A percentile compares a stretch with the other conserved stretches of the same genome.
Evolutionary conservation across 2,113 vertebrate species (phyloP).

Genomic region (Heterocephalus glaber): DNA sequence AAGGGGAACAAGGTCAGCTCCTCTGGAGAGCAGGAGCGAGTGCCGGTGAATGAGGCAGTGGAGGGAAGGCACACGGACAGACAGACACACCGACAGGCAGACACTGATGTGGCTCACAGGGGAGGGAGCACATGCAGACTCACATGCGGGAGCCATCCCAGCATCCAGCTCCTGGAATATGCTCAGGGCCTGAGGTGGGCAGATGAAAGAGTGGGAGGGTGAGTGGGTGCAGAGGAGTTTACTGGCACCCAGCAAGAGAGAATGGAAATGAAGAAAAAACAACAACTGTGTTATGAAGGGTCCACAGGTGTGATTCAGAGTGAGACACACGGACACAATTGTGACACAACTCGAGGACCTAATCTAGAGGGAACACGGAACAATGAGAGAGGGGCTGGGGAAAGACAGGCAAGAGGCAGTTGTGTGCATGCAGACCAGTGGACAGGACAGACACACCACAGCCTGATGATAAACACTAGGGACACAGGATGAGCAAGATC

Average conservation of each 20-base stretch:
- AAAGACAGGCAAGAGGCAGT: not conserved
- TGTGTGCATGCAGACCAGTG: no score
- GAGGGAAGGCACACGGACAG: not conserved
- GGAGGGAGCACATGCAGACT: not conserved
- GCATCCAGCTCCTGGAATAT: not conserved
- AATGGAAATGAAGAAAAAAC: not conserved
- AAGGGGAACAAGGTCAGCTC: not conserved
- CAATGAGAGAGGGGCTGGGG: not conserved
- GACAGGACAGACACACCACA: not conserved
- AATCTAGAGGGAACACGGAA: not conserved
- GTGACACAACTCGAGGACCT: not conserved
- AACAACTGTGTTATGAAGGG: not conserved
- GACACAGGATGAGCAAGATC: not conserved
- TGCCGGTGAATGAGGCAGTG: not conserved
- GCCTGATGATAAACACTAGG: not conserved
- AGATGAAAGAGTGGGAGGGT: not conserved
- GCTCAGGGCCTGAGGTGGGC: not conserved
- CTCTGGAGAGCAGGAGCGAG: not conserved
- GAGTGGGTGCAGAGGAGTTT: no score
- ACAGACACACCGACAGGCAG: not conserved
- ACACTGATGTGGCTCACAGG: no score
- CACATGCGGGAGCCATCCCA: fast-evolving
- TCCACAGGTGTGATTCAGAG: not conserved
- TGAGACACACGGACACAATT: not conserved
- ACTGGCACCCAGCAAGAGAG: not conserved